Evolutionary conservation across 2,888 invertebrate genomes (phyloP).

Genomic region (Dynastes hyllus): DNA sequence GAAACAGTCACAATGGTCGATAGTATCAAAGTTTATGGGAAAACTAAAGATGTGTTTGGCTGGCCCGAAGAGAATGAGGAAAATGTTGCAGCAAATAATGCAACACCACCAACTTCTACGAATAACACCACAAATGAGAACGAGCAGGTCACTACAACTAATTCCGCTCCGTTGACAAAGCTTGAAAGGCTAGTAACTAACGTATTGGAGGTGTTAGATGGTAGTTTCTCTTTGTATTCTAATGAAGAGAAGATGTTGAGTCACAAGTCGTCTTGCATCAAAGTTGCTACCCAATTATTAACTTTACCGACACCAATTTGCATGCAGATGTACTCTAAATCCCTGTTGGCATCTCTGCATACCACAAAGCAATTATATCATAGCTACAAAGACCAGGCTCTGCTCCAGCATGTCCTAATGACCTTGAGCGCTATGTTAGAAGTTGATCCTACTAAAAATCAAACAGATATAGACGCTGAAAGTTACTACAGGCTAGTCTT

Average conservation of each 20-base stretch:
- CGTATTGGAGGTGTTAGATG: conserved; percentile 83
- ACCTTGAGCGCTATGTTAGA: conserved; percentile 80
- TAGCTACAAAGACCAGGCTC: conserved; percentile 92
- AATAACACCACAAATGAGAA: conserved; percentile 64
- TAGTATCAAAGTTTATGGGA: conserved; percentile 94
- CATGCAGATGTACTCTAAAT: conserved; percentile 86
- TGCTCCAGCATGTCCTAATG: conserved; percentile 84
- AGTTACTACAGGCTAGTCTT: conserved; percentile 90
- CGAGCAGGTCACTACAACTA: conserved; percentile 66
- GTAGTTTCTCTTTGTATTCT: conserved; percentile 77
- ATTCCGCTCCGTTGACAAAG: conserved; percentile 72
- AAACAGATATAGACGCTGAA: conserved; percentile 89
- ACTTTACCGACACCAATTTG: conserved; percentile 81
- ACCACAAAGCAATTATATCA: conserved; percentile 85
- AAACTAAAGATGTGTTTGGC: conserved; percentile 95
- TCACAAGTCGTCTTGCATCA: conserved; percentile 75
- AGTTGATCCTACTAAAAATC: conserved; percentile 72
- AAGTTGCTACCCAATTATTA: conserved; percentile 79
- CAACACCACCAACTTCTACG: conserved; percentile 62
- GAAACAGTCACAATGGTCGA: conserved; percentile 94
- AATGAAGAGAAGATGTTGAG: conserved; percentile 72
- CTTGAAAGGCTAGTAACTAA: conserved; percentile 79
- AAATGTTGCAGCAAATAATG: conserved; percentile 63
- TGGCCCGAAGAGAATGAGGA: conserved; percentile 98
- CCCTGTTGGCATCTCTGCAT: conserved; percentile 87